Base-by-base conservation (phyloP, 2,113 vertebrate genomes). In the Polypterus senegalus region DNA sequence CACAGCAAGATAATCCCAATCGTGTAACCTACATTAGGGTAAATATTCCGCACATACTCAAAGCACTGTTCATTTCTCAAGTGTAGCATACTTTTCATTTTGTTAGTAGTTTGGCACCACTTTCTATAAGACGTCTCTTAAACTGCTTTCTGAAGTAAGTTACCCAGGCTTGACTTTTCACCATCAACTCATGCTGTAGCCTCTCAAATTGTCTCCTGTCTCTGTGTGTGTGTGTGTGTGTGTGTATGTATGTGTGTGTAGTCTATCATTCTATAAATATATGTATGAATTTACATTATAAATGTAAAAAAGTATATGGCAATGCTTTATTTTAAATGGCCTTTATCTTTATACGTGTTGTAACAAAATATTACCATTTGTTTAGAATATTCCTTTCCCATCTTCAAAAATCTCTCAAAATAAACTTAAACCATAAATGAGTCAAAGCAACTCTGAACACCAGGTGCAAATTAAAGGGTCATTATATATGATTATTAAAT, bases 191-290 rank as follows among this genome's bases (percentile, higher is more conserved):
- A 6, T 51, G 5, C 7, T 51, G 5, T 51, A 6, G 5, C 7
- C 5, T 7, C 49, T 6, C 58, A 48, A 61, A 59, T 60, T 70
- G 65, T n/a, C 72, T 68, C 70, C 3, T 2, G 4, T 11, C 7
- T 11, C 71, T 76, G n/a, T 69, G 61, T 58, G 77, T 74, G 74
- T 77, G 73, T 68, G 75, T 74, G 69, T 75, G 77, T 74, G 72
- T 75, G n/a, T n/a, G n/a, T n/a, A n/a, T n/a, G n/a, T n/a, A n/a
- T n/a, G n/a, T n/a, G n/a, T n/a, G n/a, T n/a, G n/a, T n/a, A n/a
- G n/a, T n/a, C n/a, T n/a, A n/a, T n/a, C n/a, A n/a, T n/a, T n/a
- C n/a, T n/a, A n/a, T n/a, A n/a, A n/a, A n/a, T n/a, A n/a, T n/a
- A n/a, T n/a, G n/a, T n/a, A n/a, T n/a, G n/a, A n/a, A n/a, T n/a